These are phyloP conservation scores for Terrapene triunguis DNA, from an alignment of 2,113 vertebrate species.

Conservation along the genomic window DNA sequence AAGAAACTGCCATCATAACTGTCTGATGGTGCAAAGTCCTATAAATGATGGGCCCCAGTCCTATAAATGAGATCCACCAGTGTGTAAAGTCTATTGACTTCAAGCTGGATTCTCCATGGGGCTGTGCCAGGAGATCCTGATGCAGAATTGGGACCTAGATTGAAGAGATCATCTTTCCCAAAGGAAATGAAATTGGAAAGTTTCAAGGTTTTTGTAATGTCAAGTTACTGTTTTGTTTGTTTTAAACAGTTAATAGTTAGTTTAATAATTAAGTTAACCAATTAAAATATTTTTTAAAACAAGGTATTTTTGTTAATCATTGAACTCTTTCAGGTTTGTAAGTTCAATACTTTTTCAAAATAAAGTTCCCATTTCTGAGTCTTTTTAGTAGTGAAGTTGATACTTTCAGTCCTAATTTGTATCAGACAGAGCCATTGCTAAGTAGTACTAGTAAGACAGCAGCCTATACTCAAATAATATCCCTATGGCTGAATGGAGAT, in stretches of 20 bases:
- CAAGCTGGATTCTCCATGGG: not conserved
- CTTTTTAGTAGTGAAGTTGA: not conserved
- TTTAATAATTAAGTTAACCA: not conserved
- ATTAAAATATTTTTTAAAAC: not conserved
- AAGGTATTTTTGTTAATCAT: not conserved
- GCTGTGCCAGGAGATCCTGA: not conserved
- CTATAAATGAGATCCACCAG: not conserved
- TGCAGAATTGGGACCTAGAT: rapidly evolving
- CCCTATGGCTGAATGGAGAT: not conserved
- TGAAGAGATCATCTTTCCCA: not conserved
- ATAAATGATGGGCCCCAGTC: not conserved
- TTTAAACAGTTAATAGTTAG: not conserved
- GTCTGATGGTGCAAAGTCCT: not conserved
- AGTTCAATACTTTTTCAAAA: not conserved
- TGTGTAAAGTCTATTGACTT: not conserved
- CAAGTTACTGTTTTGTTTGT: not conserved
- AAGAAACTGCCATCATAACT: not conserved
- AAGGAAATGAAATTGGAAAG: not conserved
- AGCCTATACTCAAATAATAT: not conserved
- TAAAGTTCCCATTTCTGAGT: not conserved
- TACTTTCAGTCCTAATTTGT: not conserved
- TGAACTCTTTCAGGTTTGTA: not conserved
- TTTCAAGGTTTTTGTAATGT: not conserved
- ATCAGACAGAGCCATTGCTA: not conserved
- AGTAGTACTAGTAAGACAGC: not conserved